These are phyloP conservation scores for Heterodera schachtii DNA, from an alignment of 1,140 invertebrate species.

Conservation along the genomic window DNA sequence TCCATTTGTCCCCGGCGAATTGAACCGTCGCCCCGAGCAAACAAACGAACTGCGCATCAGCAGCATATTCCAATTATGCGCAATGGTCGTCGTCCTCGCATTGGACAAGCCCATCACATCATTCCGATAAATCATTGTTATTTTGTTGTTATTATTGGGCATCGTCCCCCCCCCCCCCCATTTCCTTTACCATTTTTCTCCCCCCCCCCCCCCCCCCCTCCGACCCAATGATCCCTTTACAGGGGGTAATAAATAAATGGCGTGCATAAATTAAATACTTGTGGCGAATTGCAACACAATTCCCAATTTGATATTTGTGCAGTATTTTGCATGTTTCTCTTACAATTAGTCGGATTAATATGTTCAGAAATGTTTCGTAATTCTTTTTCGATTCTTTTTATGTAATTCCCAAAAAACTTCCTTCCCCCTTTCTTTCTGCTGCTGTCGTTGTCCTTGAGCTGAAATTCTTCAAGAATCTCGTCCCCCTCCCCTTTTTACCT, in stretches of 20 bases:
- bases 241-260: not conserved
- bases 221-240: not conserved
- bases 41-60: conserved; percentile 12
- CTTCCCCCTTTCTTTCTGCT: not conserved
- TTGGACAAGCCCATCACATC: not conserved
- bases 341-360: no score
- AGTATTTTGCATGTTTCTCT: no score
- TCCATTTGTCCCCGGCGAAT: not conserved
- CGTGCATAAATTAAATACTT: not conserved
- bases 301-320: not conserved
- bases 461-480: no score
- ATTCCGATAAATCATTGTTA: not conserved
- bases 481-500: no score
- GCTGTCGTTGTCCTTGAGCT: no score
- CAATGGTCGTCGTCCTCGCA: not conserved
- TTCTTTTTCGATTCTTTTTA: not conserved
- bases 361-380: not conserved
- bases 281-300: not conserved
- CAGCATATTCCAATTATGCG: conserved; percentile 3
- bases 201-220: not conserved
- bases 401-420: not conserved
- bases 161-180: not conserved
- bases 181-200: not conserved
- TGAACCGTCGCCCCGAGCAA: conserved; percentile 9
- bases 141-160: not conserved